Base-by-base conservation (phyloP, 2,888 invertebrate species). In the Metallyticus violacea region DNA sequence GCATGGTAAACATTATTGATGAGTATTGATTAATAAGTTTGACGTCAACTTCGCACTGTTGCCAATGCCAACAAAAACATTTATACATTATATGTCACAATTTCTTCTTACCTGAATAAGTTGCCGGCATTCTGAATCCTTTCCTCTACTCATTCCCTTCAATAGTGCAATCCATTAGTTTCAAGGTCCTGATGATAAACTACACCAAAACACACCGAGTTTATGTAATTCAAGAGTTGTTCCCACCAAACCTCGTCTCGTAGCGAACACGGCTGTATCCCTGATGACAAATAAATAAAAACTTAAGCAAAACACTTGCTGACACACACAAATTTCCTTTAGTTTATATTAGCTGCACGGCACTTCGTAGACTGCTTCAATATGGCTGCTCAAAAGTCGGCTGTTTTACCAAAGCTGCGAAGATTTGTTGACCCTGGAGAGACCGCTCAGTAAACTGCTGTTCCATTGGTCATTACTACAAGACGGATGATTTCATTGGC, bases 381-480 rank as follows among this genome's bases (percentile, higher is more conserved):
- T 91, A 92, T 92, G 92, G 92, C 92, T 91, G 92, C 91, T 91
- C 88, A 90, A 91, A 91, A 92, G 91, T 92, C 91, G 91, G 91
- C 91, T 92, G 91, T 92, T 91, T 91, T 91, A 92, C 88, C 86
- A 91, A 91, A 92, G 92, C 85, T 79, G 85, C 78, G 86, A 88
- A 86, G 91, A 92, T 92, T 92, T 92, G 92, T 92, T 92, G 92
- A 92, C 92, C 92, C 92, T 92, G 92, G 86, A 91, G 91, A 90
- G 89, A 89, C 89, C 88, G 89, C 89, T 89, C 89, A 88, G 88
- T 88, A 89, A 89, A 86, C 87, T 87, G 87, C 29, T 88, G 89
- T 90, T 89, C 90, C 89, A 92, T 92, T 92, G 92, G 92, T 90
- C 89, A 90, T 88, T 88, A 89, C 89, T 90, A 89, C 90, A 90